phyloP scores from a whole-genome alignment of 2,888 invertebrate genomes.

The Thelaira solivaga region DNA sequence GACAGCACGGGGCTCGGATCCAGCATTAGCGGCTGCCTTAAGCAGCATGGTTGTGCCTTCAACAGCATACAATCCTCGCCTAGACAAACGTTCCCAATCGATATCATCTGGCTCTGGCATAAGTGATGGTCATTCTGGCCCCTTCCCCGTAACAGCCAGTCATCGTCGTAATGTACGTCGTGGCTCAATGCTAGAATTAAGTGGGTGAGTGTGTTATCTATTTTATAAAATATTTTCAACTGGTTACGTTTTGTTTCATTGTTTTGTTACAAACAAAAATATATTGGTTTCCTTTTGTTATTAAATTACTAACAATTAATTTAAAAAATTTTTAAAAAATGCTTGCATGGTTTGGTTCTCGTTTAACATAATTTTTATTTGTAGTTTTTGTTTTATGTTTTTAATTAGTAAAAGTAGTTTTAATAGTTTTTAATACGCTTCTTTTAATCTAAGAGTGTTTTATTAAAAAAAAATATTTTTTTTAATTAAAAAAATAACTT shows the following conservation, averaged over 20 bases:
- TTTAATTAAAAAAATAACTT: neutral
- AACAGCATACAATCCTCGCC: slow-evolving; percentile 71
- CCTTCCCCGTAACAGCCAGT: slow-evolving; percentile 82
- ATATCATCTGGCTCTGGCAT: slow-evolving; percentile 68
- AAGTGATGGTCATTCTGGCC: slow-evolving; percentile 79
- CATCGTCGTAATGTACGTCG: slow-evolving; percentile 84
- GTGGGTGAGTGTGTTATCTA: slow-evolving; percentile 80
- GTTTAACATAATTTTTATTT: neutral
- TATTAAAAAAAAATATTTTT: slow-evolving; percentile 5
- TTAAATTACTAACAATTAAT: neutral
- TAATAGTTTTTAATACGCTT: slow-evolving; percentile 6
- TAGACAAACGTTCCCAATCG: slow-evolving; percentile 73
- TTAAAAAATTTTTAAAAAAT: neutral
- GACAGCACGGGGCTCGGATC: slow-evolving; percentile 79
- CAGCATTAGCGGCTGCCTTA: slow-evolving; percentile 74
- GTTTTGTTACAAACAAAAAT: slow-evolving; percentile 10
- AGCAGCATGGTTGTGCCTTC: slow-evolving; percentile 76
- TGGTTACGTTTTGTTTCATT: slow-evolving; percentile 22
- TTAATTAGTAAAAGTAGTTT: neutral
- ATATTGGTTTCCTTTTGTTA: neutral
- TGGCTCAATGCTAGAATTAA: slow-evolving; percentile 89
- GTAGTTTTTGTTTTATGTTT: slow-evolving; percentile 17
- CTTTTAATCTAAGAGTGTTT: neutral
- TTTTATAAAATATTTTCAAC: neutral
- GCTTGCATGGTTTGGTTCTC: slow-evolving; percentile 44